Evolutionary conservation across 2,888 invertebrate species (phyloP).

Genomic region (Corythucha ciliata): DNA sequence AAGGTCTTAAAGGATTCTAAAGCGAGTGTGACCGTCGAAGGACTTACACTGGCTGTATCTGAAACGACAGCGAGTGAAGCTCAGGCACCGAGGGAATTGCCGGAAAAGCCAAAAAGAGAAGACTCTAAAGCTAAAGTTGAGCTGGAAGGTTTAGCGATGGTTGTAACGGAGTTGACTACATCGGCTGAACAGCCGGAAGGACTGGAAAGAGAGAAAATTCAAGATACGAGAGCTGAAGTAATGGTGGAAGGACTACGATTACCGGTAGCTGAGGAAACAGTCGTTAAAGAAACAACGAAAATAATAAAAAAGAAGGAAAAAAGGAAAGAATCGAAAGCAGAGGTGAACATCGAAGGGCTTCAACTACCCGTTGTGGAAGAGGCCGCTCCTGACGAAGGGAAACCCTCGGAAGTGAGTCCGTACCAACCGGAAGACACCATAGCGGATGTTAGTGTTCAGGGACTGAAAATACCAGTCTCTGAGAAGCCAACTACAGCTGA

Average conservation of each 20-base stretch:
- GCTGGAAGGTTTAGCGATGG: no score
- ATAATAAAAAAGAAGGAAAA: no score
- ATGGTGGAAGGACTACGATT: no score
- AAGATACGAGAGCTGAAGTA: no score
- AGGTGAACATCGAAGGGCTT: background rate
- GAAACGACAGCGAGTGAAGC: background rate
- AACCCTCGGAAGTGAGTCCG: no score
- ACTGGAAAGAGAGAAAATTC: no score
- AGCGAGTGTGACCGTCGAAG: background rate
- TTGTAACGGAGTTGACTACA: no score
- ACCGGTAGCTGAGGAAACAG: no score
- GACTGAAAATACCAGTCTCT: conserved; percentile 6
- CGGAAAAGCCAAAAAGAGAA: background rate
- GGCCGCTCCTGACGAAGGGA: background rate
- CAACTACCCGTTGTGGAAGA: background rate
- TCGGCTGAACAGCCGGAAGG: no score
- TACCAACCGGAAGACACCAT: no score
- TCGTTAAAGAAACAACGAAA: no score
- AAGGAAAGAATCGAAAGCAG: background rate
- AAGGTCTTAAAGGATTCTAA: conserved; percentile 7
- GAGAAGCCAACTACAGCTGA: conserved; percentile 1
- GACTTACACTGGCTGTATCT: conserved; percentile 5
- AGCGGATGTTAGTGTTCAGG: background rate
- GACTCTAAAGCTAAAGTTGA: no score
- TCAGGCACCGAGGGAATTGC: background rate